Percentiles rank a stretch among this genome's conserved stretches.
phyloP scores from a whole-genome alignment of 2,888 invertebrate species.

The Minunthozetes semirufus region DNA sequence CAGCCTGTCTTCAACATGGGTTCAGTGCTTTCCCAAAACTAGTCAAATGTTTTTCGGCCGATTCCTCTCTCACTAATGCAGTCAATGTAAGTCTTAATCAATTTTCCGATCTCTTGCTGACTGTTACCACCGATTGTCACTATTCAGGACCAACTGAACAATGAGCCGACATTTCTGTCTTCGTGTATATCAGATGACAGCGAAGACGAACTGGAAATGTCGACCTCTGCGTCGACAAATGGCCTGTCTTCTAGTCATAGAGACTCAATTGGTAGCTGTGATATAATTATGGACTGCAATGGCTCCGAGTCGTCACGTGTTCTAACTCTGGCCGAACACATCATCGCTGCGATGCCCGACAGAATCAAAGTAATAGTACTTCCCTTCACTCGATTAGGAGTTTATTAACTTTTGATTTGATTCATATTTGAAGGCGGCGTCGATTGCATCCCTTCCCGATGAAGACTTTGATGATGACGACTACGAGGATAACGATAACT shows the following conservation, averaged over 20 bases:
- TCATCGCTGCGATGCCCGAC: slow-evolving; percentile 96
- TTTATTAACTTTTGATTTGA: not conserved
- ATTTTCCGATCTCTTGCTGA: not conserved
- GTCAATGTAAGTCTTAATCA: not conserved
- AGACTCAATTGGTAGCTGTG: slow-evolving; percentile 25
- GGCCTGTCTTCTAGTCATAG: slow-evolving; percentile 24
- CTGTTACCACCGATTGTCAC: too few relatives aligned
- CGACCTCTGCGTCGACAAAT: slow-evolving; percentile 1
- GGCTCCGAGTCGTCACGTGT: slow-evolving; percentile 55
- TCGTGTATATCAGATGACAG: slow-evolving; percentile 7
- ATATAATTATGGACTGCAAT: slow-evolving; percentile 26
- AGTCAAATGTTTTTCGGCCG: slow-evolving; percentile 28
- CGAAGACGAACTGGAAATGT: slow-evolving; percentile 28
- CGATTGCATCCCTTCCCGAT: slow-evolving; percentile 19
- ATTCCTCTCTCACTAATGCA: not conserved
- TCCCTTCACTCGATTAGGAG: not conserved
- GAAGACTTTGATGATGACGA: slow-evolving; percentile 25
- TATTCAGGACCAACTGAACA: slow-evolving; percentile 6
- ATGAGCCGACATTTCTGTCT: not conserved
- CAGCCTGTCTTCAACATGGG: slow-evolving; percentile 28
- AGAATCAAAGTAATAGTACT: slow-evolving; percentile 67
- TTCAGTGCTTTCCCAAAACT: slow-evolving; percentile 16
- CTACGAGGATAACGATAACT: slow-evolving; percentile 7
- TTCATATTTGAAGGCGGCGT: not conserved
- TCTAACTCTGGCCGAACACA: slow-evolving; percentile 89